phyloP scores from a whole-genome alignment of 2,888 invertebrate genomes.

The Drosophila lacicola region DNA sequence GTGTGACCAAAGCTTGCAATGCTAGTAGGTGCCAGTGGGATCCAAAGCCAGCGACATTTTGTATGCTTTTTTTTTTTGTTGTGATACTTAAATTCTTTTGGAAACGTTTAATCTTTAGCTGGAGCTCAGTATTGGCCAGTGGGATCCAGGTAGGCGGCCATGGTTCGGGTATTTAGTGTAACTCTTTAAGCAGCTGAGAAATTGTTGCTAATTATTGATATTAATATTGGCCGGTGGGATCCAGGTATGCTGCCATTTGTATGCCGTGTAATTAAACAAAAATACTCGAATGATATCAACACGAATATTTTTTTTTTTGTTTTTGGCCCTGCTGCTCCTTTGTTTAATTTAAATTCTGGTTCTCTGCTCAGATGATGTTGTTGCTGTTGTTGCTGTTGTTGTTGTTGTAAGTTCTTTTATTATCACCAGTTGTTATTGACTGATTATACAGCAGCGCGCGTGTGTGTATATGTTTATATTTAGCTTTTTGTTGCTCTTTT shows the following conservation, averaged over 20 bases:
- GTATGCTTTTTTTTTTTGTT: not conserved
- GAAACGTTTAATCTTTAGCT: not conserved
- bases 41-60: slow-evolving; percentile 83
- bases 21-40: slow-evolving; percentile 84
- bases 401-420: slow-evolving; percentile 80
- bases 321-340: slow-evolving; percentile 47
- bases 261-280: slow-evolving; percentile 62
- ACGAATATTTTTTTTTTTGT: slow-evolving; percentile 26
- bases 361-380: slow-evolving; percentile 21
- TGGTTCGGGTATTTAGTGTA: slow-evolving; percentile 46
- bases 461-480: slow-evolving; percentile 44
- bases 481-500: slow-evolving; percentile 33
- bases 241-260: slow-evolving; percentile 82
- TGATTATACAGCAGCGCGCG: slow-evolving; percentile 68
- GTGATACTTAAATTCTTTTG: too few species aligned
- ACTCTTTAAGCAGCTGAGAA: not conserved
- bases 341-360: slow-evolving; percentile 68
- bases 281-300: slow-evolving; percentile 68
- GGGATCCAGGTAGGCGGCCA: slow-evolving; percentile 83
- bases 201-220: slow-evolving; percentile 19
- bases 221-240: slow-evolving; percentile 85
- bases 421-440: slow-evolving; percentile 69
- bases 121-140: slow-evolving; percentile 83
- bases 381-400: slow-evolving; percentile 27
- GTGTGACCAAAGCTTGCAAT: not conserved